phyloP scores from a whole-genome alignment of 2,888 invertebrate species.

The Acleris cristana region DNA sequence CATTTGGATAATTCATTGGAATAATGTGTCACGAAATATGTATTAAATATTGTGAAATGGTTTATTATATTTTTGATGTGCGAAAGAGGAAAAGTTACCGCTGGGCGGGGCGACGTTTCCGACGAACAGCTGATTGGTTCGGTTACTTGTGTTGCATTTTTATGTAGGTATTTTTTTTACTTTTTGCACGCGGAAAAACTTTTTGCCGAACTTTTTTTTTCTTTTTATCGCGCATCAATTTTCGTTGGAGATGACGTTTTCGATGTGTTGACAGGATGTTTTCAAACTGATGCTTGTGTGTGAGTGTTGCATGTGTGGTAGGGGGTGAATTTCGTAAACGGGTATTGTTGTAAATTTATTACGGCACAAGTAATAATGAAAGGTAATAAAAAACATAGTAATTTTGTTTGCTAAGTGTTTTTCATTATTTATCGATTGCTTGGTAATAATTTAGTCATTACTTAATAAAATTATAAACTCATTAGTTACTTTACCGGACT shows the following conservation, averaged over 20 bases:
- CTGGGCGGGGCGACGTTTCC: conserved; percentile 73
- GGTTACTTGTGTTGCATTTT: conserved; percentile 75
- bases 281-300: too few relatives aligned
- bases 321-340: too few relatives aligned
- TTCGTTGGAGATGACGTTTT: conserved; percentile 23
- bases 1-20: conserved; percentile 10
- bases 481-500: too few relatives aligned
- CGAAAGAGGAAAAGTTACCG: conserved; percentile 73
- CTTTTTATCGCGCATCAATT: conserved; percentile 38
- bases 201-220: conserved; percentile 40
- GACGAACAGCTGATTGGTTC: conserved; percentile 80
- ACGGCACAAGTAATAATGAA: too few relatives aligned
- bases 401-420: too few relatives aligned
- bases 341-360: too few relatives aligned
- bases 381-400: too few relatives aligned
- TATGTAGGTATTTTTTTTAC: conserved; percentile 74
- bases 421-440: too few relatives aligned
- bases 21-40: conserved; percentile 31
- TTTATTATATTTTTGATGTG: conserved; percentile 70
- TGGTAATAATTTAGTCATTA: too few relatives aligned
- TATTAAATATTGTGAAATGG: conserved; percentile 50
- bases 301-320: too few relatives aligned
- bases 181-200: conserved; percentile 46
- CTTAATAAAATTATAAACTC: too few relatives aligned
- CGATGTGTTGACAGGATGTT: neutral